These are phyloP conservation scores for Halcyon senegalensis DNA, from an alignment of 2,113 vertebrate species.

Conservation along the genomic window DNA sequence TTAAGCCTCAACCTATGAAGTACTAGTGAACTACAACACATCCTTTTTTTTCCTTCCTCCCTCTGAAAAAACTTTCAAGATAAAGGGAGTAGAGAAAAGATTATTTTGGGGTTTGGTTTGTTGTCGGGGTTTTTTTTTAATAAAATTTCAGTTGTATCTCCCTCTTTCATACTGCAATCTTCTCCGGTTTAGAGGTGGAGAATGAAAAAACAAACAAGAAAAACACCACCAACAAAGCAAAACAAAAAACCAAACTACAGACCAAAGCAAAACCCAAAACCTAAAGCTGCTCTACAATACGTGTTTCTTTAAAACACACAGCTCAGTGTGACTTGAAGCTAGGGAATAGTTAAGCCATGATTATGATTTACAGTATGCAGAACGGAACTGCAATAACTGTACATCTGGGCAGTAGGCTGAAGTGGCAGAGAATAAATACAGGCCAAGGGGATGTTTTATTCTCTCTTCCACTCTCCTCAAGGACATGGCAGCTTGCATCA, in stretches of 20 bases:
- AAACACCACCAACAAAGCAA: background rate
- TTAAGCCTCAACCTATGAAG: background rate
- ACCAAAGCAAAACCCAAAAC: background rate
- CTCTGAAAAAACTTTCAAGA: background rate
- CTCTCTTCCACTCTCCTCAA: slow-evolving; percentile 9
- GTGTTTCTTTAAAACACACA: background rate
- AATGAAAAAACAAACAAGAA: background rate
- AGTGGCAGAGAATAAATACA: slow-evolving; percentile 39
- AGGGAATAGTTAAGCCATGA: background rate
- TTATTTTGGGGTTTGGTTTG: background rate
- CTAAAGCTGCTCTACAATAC: background rate
- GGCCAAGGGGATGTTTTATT: slow-evolving; percentile 24
- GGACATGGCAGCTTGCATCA: slow-evolving; percentile 38
- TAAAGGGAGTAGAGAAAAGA: background rate
- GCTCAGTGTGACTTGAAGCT: background rate
- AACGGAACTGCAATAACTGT: slow-evolving; percentile 19
- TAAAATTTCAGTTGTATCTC: background rate
- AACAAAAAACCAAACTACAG: background rate
- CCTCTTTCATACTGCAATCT: background rate
- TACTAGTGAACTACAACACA: background rate
- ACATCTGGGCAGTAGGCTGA: slow-evolving; percentile 49
- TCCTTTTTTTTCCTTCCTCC: rapidly evolving
- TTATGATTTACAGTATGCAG: slow-evolving; percentile 20
- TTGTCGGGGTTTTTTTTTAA: background rate
- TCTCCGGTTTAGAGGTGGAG: background rate